A percentile compares a stretch with the other conserved stretches of the same genome.
Evolutionary conservation across 2,888 invertebrate species (phyloP).

Genomic region (Cenopis cana): DNA sequence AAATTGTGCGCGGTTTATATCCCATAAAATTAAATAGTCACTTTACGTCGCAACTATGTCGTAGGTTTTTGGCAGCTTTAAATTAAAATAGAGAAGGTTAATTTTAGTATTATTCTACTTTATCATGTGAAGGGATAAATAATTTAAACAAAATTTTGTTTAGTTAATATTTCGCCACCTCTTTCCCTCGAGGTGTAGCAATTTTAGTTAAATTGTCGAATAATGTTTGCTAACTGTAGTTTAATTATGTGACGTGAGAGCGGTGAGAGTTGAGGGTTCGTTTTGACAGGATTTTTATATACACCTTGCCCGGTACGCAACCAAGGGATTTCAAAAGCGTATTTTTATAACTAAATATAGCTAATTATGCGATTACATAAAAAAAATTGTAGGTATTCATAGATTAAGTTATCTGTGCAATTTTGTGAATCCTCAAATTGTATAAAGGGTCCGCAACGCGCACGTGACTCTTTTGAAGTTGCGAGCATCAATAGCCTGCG

Average conservation of each 20-base stretch:
- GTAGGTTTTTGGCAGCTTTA: constrained; percentile 9
- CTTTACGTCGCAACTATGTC: not conserved
- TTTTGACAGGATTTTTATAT: not conserved
- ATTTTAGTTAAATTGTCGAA: too few relatives aligned
- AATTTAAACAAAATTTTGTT: too few relatives aligned
- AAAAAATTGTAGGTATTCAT: too few relatives aligned
- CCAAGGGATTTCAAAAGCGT: not conserved
- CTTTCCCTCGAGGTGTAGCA: too few relatives aligned
- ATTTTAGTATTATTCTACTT: constrained; percentile 7
- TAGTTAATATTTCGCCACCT: too few relatives aligned
- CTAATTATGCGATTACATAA: too few relatives aligned
- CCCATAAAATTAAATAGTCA: constrained; percentile 26
- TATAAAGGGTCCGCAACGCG: too few relatives aligned
- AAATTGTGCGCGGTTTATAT: constrained; percentile 25
- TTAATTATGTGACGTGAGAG: not conserved
- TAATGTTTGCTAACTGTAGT: not conserved
- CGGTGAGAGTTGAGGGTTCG: not conserved
- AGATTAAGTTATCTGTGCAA: too few relatives aligned
- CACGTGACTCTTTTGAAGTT: too few relatives aligned
- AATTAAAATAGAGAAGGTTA: constrained; percentile 18
- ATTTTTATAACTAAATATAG: too few relatives aligned
- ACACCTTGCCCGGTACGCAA: not conserved
- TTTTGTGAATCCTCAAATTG: too few relatives aligned
- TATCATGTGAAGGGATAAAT: not conserved
- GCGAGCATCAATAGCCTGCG: too few relatives aligned